Conservation (phyloP, 2,888 invertebrate species). For the Microctonus brassicae region DNA sequence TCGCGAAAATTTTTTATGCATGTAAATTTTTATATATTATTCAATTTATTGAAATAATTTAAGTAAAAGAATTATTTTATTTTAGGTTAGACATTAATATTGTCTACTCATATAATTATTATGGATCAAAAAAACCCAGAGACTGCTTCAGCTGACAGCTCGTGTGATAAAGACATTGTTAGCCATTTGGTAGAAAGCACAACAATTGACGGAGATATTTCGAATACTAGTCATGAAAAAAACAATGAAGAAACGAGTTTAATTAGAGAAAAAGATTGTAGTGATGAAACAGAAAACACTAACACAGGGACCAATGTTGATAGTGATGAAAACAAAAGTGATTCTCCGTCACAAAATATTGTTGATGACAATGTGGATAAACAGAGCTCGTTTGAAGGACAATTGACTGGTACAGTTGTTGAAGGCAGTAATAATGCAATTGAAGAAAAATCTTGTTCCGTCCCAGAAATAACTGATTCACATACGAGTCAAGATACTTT, state of each 20-base stretch:
- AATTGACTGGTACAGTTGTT: neutral
- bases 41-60: neutral
- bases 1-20: neutral
- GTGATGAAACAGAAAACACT: conserved; percentile 22
- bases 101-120: neutral
- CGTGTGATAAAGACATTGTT: neutral
- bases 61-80: neutral
- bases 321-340: conserved; percentile 66
- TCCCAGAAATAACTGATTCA: conserved; percentile 54
- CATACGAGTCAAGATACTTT: neutral
- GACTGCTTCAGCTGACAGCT: conserved; percentile 5
- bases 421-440: conserved; percentile 12
- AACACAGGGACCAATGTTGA: conserved; percentile 55
- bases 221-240: neutral
- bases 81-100: neutral
- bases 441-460: conserved; percentile 53
- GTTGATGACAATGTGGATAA: conserved; percentile 35
- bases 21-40: neutral
- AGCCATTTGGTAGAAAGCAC: neutral
- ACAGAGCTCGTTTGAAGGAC: neutral
- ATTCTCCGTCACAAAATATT: conserved; percentile 41
- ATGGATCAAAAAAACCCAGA: conserved; percentile 5
- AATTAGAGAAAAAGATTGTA: conserved; percentile 42
- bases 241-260: conserved; percentile 43
- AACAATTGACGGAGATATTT: conserved; percentile 7